A percentile compares a stretch with the other conserved stretches of the same genome.
phyloP scores from a whole-genome alignment of 2,797 vertebrate genomes.

The Gymnothorax reevesii region DNA sequence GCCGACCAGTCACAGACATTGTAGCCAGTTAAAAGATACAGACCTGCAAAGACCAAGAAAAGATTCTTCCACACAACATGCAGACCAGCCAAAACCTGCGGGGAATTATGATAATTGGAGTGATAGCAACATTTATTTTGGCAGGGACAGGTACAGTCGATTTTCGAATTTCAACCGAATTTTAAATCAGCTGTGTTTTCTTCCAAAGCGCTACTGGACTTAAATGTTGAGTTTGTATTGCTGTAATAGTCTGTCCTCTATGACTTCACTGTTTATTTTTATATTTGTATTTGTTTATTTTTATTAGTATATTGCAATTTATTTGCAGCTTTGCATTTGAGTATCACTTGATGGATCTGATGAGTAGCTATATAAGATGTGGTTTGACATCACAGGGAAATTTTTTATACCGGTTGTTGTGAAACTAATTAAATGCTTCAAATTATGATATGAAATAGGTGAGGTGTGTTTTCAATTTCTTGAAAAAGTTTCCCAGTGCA shows the following conservation, averaged over 20 bases:
- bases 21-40: background rate
- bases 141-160: background rate
- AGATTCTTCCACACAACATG: background rate
- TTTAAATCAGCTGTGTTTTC: background rate
- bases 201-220: background rate
- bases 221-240: background rate
- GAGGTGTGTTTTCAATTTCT: background rate
- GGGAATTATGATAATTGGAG: background rate
- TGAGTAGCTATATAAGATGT: no score
- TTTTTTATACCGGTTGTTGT: background rate
- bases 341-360: no score
- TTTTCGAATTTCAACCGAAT: background rate
- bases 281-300: no score
- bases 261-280: background rate
- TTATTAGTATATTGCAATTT: background rate
- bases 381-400: no score
- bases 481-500: background rate
- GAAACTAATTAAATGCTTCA: background rate
- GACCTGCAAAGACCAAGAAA: background rate
- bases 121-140: background rate
- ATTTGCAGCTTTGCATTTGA: no score
- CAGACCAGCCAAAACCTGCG: background rate
- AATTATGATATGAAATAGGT: background rate
- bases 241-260: background rate
- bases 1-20: background rate